Conservation (phyloP, 2,888 invertebrate genomes). For the Pachycephus smyrnensis region DNA sequence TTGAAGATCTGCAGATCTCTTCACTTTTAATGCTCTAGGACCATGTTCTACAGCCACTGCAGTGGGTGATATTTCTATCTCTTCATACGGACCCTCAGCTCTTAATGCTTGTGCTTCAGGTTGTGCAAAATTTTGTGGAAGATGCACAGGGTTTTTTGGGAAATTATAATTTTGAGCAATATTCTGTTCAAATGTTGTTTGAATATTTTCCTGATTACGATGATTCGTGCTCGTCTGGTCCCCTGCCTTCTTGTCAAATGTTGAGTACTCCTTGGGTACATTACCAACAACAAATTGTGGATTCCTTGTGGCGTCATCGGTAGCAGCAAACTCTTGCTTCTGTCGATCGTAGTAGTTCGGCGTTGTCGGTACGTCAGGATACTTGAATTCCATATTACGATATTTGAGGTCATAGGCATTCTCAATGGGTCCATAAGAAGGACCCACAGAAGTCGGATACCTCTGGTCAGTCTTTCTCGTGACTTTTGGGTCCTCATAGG, state of each 20-base stretch:
- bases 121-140: constrained; percentile 22
- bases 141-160: constrained; percentile 28
- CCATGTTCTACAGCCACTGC: constrained; percentile 67
- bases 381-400: constrained; percentile 55
- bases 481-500: constrained; percentile 65
- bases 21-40: constrained; percentile 48
- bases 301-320: constrained; percentile 34
- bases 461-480: constrained; percentile 51
- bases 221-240: constrained; percentile 14
- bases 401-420: constrained; percentile 47
- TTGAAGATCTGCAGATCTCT: constrained; percentile 3
- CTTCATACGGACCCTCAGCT: constrained; percentile 45
- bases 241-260: constrained; percentile 31
- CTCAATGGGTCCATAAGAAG: constrained; percentile 46
- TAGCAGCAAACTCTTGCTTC: constrained; percentile 31
- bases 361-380: constrained; percentile 50
- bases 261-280: constrained; percentile 71
- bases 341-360: constrained; percentile 49
- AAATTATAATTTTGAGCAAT: constrained; percentile 40
- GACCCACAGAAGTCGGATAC: constrained; percentile 38
- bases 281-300: constrained; percentile 77
- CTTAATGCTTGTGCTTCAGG: constrained; percentile 32
- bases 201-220: background rate
- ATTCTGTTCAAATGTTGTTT: constrained; percentile 30
- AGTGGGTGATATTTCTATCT: constrained; percentile 55